Evolutionary conservation across 2,888 invertebrate species (phyloP).

Genomic region (Tinea trinotella): DNA sequence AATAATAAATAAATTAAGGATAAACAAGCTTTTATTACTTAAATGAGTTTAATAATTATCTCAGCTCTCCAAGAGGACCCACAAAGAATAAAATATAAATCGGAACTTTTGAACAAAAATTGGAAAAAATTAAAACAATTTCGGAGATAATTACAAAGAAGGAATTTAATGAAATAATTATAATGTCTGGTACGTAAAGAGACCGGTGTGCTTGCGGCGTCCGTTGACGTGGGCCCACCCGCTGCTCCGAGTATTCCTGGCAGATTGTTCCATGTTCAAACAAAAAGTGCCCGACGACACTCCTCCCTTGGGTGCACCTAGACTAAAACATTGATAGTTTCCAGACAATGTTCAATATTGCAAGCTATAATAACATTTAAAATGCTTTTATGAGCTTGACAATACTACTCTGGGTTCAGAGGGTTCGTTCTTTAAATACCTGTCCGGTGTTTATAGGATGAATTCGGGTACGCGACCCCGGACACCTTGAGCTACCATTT

Average conservation of each 20-base stretch:
- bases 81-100: not conserved
- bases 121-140: conserved; percentile 13
- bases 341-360: not conserved
- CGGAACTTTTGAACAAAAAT: not conserved
- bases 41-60: not conserved
- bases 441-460: too few species aligned
- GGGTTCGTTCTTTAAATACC: too few species aligned
- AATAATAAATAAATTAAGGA: not conserved
- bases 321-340: not conserved
- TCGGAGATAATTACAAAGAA: conserved; percentile 12
- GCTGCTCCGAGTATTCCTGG: conserved; percentile 8
- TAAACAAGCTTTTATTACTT: not conserved
- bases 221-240: conserved; percentile 14
- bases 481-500: too few species aligned
- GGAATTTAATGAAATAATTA: conserved; percentile 20
- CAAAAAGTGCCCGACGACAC: conserved; percentile 5
- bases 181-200: conserved; percentile 15
- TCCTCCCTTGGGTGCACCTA: not conserved
- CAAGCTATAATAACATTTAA: not conserved
- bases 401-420: too few species aligned
- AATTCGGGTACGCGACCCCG: too few species aligned
- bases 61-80: not conserved
- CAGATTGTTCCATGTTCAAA: not conserved
- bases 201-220: conserved; percentile 12
- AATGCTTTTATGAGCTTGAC: too few species aligned